Evolutionary conservation across 2,797 vertebrate genomes (phyloP).

Genomic region (Alca torda): DNA sequence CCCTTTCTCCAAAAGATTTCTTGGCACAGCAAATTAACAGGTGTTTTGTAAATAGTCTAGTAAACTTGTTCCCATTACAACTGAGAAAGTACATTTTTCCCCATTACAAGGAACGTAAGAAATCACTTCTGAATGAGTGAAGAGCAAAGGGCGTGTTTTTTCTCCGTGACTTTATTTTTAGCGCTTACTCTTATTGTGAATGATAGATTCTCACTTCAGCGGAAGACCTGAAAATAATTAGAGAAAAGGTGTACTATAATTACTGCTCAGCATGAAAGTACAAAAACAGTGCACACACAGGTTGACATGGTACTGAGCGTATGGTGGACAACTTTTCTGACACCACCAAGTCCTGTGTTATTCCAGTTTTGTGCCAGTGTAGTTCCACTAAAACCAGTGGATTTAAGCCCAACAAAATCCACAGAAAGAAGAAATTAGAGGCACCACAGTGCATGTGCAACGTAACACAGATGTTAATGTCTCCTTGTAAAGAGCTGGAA

Average conservation of each 20-base stretch:
- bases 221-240: not conserved
- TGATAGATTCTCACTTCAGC: not conserved
- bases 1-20: not conserved
- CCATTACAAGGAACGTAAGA: not conserved
- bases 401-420: not conserved
- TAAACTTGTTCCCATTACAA: not conserved
- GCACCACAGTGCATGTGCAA: not conserved
- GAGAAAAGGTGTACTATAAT: not conserved
- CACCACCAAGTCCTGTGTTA: not conserved
- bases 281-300: not conserved
- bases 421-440: not conserved
- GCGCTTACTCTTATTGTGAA: not conserved
- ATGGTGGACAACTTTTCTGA: not conserved
- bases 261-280: not conserved
- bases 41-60: not conserved
- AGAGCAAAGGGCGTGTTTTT: not conserved
- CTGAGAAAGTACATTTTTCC: not conserved
- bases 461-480: not conserved
- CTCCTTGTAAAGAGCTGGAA: not conserved
- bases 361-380: not conserved
- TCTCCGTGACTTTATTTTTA: not conserved
- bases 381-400: not conserved
- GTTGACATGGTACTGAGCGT: not conserved
- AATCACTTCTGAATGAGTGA: conserved; percentile 12
- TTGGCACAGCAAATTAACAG: conserved; percentile 15